phyloP scores from a whole-genome alignment of 2,888 invertebrate genomes.

The Fragum sueziense region DNA sequence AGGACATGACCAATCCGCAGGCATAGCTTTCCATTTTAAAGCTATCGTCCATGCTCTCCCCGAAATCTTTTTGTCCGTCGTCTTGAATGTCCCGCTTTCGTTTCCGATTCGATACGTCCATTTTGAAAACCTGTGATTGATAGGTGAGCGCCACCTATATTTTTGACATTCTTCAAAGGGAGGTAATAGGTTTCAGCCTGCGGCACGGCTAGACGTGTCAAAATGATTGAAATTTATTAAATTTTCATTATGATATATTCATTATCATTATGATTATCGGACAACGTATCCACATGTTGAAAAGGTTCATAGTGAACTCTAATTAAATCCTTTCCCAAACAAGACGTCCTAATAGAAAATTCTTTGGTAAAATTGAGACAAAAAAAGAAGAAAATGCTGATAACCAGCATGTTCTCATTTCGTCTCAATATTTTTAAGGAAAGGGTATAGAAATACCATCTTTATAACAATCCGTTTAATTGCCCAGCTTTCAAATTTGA shows the following conservation, averaged over 20 bases:
- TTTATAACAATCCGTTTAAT: too few relatives aligned
- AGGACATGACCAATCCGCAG: conserved; percentile 36
- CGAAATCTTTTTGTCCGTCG: conserved; percentile 22
- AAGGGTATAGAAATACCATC: too few relatives aligned
- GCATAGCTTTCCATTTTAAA: conserved; percentile 61
- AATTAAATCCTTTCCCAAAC: too few relatives aligned
- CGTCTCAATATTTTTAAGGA: background rate
- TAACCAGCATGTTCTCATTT: background rate
- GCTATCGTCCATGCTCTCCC: conserved; percentile 51
- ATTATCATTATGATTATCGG: too few relatives aligned
- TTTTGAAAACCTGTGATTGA: conserved; percentile 45
- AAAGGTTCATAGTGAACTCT: too few relatives aligned
- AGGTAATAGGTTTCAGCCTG: too few relatives aligned
- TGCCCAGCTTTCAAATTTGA: too few relatives aligned
- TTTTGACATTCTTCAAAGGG: conserved; percentile 2
- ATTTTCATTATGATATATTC: too few relatives aligned
- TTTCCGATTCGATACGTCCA: conserved; percentile 64
- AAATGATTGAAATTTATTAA: too few relatives aligned
- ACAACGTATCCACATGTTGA: too few relatives aligned
- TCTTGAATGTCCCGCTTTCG: conserved; percentile 73
- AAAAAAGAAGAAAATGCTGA: background rate
- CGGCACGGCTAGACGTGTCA: background rate
- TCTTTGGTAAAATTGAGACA: too few relatives aligned
- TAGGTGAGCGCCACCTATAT: background rate
- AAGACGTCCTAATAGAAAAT: too few relatives aligned